Conservation (phyloP, 2,113 vertebrate species). For the Anser brachyrhynchus region DNA sequence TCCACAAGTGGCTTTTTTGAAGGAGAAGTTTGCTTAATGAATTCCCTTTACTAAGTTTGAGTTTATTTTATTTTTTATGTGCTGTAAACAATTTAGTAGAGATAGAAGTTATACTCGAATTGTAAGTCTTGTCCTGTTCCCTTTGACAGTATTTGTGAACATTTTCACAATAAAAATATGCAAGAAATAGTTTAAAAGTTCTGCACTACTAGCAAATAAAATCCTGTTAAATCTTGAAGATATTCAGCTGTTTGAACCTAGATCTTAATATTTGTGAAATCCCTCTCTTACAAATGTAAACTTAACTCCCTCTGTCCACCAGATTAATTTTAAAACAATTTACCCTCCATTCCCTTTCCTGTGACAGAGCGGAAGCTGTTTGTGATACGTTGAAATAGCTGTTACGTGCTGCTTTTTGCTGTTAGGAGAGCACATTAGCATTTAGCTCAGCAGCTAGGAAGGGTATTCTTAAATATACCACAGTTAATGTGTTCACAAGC, state of each 20-base stretch:
- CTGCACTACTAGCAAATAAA: not conserved
- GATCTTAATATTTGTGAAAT: not conserved
- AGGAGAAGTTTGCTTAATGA: not conserved
- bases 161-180: not conserved
- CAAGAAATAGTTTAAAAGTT: conserved; percentile 12
- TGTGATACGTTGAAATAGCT: not conserved
- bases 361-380: not conserved
- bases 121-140: not conserved
- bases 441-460: not conserved
- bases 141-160: conserved; percentile 26
- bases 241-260: not conserved
- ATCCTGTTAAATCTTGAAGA: conserved; percentile 20
- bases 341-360: not conserved
- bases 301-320: not conserved
- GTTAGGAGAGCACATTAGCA: not conserved
- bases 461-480: not conserved
- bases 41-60: not conserved
- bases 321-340: not conserved
- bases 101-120: not conserved
- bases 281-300: not conserved
- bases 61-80: not conserved
- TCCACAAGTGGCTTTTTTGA: not conserved
- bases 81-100: not conserved
- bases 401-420: not conserved
- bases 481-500: not conserved